These are phyloP conservation scores for Heteromyza rotundicornis DNA, from an alignment of 2,888 invertebrate species.

Conservation along the genomic window DNA sequence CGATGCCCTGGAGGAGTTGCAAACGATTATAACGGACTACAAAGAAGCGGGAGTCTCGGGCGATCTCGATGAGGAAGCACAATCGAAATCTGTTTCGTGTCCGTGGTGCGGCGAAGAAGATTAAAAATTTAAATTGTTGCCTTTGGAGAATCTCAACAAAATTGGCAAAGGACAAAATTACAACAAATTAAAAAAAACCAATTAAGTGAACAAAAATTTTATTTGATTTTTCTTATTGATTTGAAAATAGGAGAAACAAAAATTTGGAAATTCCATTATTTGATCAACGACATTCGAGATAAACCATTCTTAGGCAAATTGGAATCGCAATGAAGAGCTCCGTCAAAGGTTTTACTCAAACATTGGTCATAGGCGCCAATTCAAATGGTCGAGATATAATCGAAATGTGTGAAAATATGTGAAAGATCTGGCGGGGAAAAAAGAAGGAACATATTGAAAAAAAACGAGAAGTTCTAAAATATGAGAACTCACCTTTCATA, in stretches of 20 bases:
- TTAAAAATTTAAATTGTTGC: too few relatives aligned
- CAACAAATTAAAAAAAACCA: too few relatives aligned
- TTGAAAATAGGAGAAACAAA: background rate
- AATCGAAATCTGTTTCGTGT: constrained; percentile 4
- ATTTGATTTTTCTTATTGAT: background rate
- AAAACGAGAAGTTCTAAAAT: background rate
- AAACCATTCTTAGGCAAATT: constrained; percentile 11
- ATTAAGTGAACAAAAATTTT: background rate
- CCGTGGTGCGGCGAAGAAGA: constrained; percentile 16
- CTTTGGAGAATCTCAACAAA: too few relatives aligned
- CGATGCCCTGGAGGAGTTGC: constrained; percentile 83
- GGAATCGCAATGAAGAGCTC: constrained; percentile 22
- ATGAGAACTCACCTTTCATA: background rate
- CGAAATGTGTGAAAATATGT: too few relatives aligned
- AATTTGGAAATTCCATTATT: too few relatives aligned
- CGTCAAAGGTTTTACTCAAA: background rate
- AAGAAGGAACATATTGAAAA: too few relatives aligned
- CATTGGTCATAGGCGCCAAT: background rate
- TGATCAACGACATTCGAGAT: too few relatives aligned
- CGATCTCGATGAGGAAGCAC: background rate
- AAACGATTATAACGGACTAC: constrained; percentile 74
- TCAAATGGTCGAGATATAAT: constrained; percentile 5
- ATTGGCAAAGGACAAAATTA: too few relatives aligned
- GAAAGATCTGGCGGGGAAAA: too few relatives aligned
- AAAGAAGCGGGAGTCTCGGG: constrained; percentile 30